Evolutionary conservation across 2,113 vertebrate species (phyloP), one percentile per base, ranked within the genome.

Genomic region (Herpetotheres cachinnans): DNA sequence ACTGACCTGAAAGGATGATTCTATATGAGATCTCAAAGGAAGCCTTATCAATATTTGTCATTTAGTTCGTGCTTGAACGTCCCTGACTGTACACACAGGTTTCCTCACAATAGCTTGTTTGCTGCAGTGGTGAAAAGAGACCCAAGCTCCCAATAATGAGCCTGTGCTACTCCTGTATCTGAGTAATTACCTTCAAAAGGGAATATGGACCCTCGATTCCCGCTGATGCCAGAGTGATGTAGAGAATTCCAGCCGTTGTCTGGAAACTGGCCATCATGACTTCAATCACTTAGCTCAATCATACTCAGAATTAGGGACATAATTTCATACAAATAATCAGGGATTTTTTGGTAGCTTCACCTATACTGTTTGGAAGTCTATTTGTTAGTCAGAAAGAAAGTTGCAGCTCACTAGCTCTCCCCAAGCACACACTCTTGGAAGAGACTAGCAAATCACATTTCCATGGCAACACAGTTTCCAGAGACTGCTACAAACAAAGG

Each of bases 381-480:
- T 83, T 88, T 86, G 21, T 70, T 88, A 83, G 36, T 59, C 47
- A 82, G 73, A 85, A 66, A 66, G n/a, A 38, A 93, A 82, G 90
- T 76, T 6, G 6, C 82, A 91, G 42, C 66, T 94, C 30, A 30
- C 25, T 77, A 69, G 50, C 34, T 90, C 46, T 92, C 32, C 72
- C 49, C n/a, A 62, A 78, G 58, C 46, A 76, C 29, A n/a, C 9
- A 2, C 32, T 88, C 21, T 69, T 69, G 66, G 78, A 82, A 90
- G n/a, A 92, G 54, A 80, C 25, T 49, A 70, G 58, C 8, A 72
- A 91, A 84, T 62, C 40, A 44, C 46, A 88, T 96, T 94, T 90
- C 95, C 90, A 96, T 94, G 82, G 93, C 90, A 96, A 96, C 87
- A 76, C 11, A 50, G 19, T 70, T 93, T 80, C 58, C 82, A 88